Conservation (phyloP, 2,888 invertebrate species). For the Tenthredo scrophulariae region DNA sequence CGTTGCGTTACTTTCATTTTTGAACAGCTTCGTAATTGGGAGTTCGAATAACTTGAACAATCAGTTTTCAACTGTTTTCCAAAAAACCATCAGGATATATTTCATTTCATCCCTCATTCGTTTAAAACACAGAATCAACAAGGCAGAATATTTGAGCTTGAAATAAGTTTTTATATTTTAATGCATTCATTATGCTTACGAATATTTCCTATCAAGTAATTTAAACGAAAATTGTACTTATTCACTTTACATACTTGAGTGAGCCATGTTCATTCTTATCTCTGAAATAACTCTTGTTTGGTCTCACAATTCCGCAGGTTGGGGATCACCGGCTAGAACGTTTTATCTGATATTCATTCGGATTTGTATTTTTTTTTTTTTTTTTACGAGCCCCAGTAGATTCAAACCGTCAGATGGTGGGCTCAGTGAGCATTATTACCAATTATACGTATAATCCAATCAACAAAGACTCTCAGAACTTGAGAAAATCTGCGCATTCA, state of each 20-base stretch:
- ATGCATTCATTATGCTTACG: not conserved
- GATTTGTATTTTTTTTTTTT: conserved; percentile 30
- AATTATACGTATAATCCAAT: conserved; percentile 43
- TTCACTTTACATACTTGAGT: not conserved
- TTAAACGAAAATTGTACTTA: not conserved
- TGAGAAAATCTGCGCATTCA: conserved; percentile 41
- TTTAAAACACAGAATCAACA: not conserved
- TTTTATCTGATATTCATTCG: conserved; percentile 18
- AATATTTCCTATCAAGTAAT: not conserved
- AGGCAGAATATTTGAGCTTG: not conserved
- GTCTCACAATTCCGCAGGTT: not conserved
- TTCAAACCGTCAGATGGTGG: not conserved
- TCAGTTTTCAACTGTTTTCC: not conserved
- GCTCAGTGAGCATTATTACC: conserved; percentile 44
- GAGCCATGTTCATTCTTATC: not conserved
- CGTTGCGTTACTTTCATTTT: not conserved
- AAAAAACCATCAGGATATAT: not conserved
- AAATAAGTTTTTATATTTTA: not conserved
- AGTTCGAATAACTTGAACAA: not conserved
- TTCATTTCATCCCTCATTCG: not conserved
- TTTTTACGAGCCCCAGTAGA: not conserved
- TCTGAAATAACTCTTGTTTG: not conserved
- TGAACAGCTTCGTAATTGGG: not conserved
- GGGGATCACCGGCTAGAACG: conserved; percentile 3
- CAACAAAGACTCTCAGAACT: conserved; percentile 34